Percentiles rank a stretch among this genome's conserved stretches.
Conservation (phyloP, 2,888 invertebrate genomes). For the Aricia artaxerxes region DNA sequence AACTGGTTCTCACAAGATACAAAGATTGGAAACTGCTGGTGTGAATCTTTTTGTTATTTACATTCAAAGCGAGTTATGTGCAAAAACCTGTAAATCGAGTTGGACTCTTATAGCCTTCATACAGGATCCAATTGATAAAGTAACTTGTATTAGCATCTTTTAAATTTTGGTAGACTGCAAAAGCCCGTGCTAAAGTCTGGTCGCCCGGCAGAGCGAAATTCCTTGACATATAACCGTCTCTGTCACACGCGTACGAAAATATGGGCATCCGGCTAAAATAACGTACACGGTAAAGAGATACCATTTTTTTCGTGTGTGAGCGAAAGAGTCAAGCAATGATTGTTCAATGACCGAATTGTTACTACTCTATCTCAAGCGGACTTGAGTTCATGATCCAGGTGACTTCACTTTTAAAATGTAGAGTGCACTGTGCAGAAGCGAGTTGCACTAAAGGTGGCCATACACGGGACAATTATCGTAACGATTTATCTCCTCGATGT, state of each 20-base stretch:
- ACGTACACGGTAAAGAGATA: background rate
- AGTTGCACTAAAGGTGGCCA: too few species aligned
- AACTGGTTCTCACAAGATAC: slow-evolving; percentile 5
- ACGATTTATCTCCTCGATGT: too few species aligned
- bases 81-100: slow-evolving; percentile 5
- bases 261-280: too few species aligned
- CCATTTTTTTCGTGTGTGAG: too few species aligned
- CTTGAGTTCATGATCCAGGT: too few species aligned
- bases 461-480: too few species aligned
- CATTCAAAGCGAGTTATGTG: slow-evolving; percentile 23
- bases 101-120: background rate
- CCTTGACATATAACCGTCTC: background rate
- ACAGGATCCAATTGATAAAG: background rate
- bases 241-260: background rate
- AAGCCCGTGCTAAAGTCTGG: background rate
- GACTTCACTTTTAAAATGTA: too few species aligned
- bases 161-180: background rate
- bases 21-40: slow-evolving; percentile 9
- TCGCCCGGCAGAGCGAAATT: background rate
- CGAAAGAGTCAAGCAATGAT: too few species aligned
- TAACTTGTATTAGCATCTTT: background rate
- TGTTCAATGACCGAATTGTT: background rate
- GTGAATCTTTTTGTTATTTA: slow-evolving; percentile 14
- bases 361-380: background rate
- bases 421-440: too few species aligned